These are phyloP conservation scores for Epizoanthus stellaris DNA, from an alignment of 92 coral and sea anemone genomes.

Conservation along the genomic window DNA sequence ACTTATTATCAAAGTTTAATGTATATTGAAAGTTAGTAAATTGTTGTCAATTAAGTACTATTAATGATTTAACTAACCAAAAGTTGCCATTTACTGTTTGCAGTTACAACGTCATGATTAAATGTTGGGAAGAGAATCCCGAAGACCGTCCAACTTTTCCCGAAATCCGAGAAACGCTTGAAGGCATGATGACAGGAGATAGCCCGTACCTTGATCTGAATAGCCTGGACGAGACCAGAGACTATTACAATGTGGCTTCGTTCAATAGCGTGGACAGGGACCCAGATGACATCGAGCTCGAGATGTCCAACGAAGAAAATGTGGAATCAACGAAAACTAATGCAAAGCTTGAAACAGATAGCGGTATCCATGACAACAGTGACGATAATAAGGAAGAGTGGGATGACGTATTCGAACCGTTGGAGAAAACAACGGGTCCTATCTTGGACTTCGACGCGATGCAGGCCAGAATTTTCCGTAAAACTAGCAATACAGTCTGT, in stretches of 20 bases:
- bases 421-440: slow-evolving; percentile 11
- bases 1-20: too few species aligned
- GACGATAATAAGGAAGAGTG: background rate
- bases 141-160: slow-evolving; percentile 74
- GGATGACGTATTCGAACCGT: slow-evolving; percentile 17
- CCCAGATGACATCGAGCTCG: slow-evolving; percentile 37
- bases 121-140: slow-evolving; percentile 74
- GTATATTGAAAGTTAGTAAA: too few species aligned
- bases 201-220: slow-evolving; percentile 83
- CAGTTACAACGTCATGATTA: slow-evolving; percentile 73
- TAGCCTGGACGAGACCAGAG: slow-evolving; percentile 74
- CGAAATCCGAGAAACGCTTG: slow-evolving; percentile 63
- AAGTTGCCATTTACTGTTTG: background rate
- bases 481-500: slow-evolving; percentile 10
- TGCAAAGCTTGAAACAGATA: background rate
- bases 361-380: slow-evolving; percentile 11
- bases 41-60: too few species aligned
- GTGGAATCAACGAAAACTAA: too few species aligned
- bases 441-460: slow-evolving; percentile 21
- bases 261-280: slow-evolving; percentile 67
- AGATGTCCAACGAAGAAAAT: slow-evolving; percentile 4
- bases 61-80: too few species aligned
- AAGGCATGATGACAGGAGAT: slow-evolving; percentile 78
- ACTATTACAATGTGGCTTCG: slow-evolving; percentile 83
- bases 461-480: slow-evolving; percentile 18